Conservation (phyloP, 1,140 invertebrate genomes). For the Arion vulgaris region DNA sequence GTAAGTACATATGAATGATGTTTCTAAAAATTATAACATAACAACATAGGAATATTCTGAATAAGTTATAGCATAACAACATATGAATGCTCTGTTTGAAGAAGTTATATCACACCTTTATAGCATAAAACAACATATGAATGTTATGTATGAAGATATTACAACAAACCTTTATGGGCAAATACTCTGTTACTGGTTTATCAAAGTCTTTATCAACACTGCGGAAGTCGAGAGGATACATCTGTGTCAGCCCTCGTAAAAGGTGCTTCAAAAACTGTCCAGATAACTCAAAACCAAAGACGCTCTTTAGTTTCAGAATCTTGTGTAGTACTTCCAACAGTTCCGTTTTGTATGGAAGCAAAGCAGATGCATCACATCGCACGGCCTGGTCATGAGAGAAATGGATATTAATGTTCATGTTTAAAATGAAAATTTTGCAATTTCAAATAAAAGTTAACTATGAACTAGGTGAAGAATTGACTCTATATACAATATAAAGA, state of each 20-base stretch:
- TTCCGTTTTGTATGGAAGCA: conserved; percentile 78
- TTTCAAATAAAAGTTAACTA: too few species aligned
- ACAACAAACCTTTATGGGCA: conserved; percentile 81
- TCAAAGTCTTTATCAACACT: conserved; percentile 79
- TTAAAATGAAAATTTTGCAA: too few species aligned
- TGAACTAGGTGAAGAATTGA: too few species aligned
- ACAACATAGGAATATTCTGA: too few species aligned
- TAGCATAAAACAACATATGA: too few species aligned
- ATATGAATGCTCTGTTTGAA: too few species aligned
- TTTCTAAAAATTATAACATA: too few species aligned
- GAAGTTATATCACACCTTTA: too few species aligned
- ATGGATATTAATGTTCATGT: not conserved
- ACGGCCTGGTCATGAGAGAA: conserved; percentile 71
- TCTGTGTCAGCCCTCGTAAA: conserved; percentile 76
- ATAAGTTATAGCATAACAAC: too few species aligned
- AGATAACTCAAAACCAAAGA: conserved; percentile 77
- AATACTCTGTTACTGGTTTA: conserved; percentile 79
- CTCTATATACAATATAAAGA: not conserved
- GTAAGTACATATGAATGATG: too few species aligned
- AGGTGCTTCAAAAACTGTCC: conserved; percentile 75
- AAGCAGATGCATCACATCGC: conserved; percentile 76
- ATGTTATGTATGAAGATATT: too few species aligned
- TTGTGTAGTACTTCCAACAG: conserved; percentile 78
- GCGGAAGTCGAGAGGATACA: conserved; percentile 79
- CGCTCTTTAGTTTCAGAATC: conserved; percentile 78